A percentile compares a stretch with the other conserved stretches of the same genome.
Evolutionary conservation across 2,113 vertebrate species (phyloP).

Genomic region (Syngnathus typhle): DNA sequence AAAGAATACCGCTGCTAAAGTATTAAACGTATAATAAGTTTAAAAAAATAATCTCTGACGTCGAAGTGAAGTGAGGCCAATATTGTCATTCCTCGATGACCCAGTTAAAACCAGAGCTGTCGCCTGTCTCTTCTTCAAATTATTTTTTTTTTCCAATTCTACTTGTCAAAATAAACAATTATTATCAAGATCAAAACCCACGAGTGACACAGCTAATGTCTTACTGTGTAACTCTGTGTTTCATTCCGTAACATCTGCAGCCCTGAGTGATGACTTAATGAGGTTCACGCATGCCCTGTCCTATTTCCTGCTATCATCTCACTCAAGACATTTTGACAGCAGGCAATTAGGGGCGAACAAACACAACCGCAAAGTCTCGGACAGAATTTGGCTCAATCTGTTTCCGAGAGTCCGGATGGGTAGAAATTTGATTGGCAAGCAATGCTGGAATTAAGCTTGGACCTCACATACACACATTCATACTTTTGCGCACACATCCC

Average conservation of each 20-base stretch:
- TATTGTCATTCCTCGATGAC: no score
- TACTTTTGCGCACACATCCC: not conserved
- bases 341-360: slow-evolving; percentile 66
- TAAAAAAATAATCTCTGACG: no score
- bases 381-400: slow-evolving; percentile 39
- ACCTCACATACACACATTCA: not conserved
- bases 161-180: not conserved
- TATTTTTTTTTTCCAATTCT: not conserved
- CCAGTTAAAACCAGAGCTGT: no score
- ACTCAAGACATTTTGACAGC: slow-evolving; percentile 68
- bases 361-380: slow-evolving; percentile 35
- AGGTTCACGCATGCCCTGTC: slow-evolving; percentile 64
- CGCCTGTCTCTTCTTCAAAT: not conserved
- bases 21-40: no score
- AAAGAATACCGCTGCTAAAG: no score
- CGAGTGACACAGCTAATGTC: slow-evolving; percentile 38
- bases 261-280: slow-evolving; percentile 65
- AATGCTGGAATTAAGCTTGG: slow-evolving; percentile 44
- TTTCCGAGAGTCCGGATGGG: slow-evolving; percentile 44
- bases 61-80: no score
- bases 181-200: not conserved
- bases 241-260: slow-evolving; percentile 65
- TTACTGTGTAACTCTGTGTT: slow-evolving; percentile 49
- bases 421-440: slow-evolving; percentile 40
- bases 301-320: slow-evolving; percentile 69